Evolutionary conservation across 1,140 invertebrate species (phyloP), one percentile per base, ranked within the genome.

Genomic region (Bursaphelenchus mucronatus): DNA sequence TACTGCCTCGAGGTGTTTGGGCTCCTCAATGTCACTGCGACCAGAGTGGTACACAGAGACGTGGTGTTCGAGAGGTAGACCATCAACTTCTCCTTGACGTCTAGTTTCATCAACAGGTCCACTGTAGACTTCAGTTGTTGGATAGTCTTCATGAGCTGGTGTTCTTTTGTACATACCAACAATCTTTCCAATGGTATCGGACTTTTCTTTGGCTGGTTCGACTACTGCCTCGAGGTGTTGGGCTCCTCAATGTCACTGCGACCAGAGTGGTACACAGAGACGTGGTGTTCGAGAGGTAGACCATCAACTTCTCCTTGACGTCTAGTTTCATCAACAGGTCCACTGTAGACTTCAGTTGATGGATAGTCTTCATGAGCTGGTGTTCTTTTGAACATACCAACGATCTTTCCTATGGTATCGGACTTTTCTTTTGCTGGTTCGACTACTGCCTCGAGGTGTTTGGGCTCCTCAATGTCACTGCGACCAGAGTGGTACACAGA

Each of bases 121-220:
- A 11, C 11, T 15, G 39, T 62, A 61, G 9, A 7, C 9, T 39
- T 11, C 8, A 21, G 54, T 10, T 15, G 11, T 11, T 9, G 59
- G 59, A 61, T 61, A 61, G 30, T 61, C 59, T 13, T 58, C 47
- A 39, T 61, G 54, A 61, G 52, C 47, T 11, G 59, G 10, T 10
- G 8, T 61, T 11, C 9, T 63, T 39, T 39, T 55, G 51, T 61
- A 61, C 9, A 59, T 13, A 19, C 59, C 50, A 11, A 51, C 40
- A 8, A 61, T 8, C 61, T 43, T 58, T 17, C 10, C 9, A 58
- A 58, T 9, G 13, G 10, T 19, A 10, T 58, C 41, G 56, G 59
- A 61, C 30, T 61, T 61, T 21, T 61, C 59, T 58, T 61, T 62
- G 9, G 9, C 8, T 13, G 15, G 59, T 11, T 59, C n/a, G n/a